Evolutionary conservation across 2,113 vertebrate species (phyloP).

Genomic region (Sigmodon hispidus): DNA sequence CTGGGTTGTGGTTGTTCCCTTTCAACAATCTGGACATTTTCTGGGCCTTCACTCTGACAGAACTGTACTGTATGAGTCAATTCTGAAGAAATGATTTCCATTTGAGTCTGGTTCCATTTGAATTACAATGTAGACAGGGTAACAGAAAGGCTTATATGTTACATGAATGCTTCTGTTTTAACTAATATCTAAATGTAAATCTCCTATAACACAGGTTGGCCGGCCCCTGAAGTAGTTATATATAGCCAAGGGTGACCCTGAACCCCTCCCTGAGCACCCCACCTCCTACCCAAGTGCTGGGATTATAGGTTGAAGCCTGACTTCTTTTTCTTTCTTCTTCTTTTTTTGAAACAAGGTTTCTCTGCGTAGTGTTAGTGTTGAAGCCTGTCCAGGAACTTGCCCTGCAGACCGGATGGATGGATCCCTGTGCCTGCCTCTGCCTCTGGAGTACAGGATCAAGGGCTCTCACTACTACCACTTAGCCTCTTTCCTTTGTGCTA

Average conservation of each 20-base stretch:
- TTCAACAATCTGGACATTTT: neutral
- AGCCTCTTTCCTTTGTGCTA: too few species aligned
- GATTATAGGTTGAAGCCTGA: neutral
- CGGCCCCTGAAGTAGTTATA: neutral
- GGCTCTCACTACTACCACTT: too few species aligned
- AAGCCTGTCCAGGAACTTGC: too few species aligned
- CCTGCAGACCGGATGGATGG: too few species aligned
- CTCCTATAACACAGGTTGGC: neutral
- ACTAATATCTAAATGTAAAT: constrained; percentile 28
- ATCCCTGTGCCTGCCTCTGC: too few species aligned
- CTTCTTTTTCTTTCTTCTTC: neutral
- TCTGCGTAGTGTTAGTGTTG: too few species aligned
- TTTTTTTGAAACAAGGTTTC: too few species aligned
- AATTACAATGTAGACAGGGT: neutral
- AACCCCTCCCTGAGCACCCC: too few species aligned
- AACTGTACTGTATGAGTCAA: neutral
- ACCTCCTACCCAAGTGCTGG: neutral
- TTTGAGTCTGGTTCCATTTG: neutral
- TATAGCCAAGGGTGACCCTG: neutral
- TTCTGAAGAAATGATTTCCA: neutral
- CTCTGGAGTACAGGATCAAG: too few species aligned
- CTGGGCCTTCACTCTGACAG: neutral
- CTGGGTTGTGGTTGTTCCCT: neutral
- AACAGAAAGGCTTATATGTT: constrained; percentile 16
- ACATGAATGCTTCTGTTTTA: constrained; percentile 40